These are phyloP conservation scores for Pollachius pollachius DNA, from an alignment of 2,113 vertebrate species.

Conservation along the genomic window DNA sequence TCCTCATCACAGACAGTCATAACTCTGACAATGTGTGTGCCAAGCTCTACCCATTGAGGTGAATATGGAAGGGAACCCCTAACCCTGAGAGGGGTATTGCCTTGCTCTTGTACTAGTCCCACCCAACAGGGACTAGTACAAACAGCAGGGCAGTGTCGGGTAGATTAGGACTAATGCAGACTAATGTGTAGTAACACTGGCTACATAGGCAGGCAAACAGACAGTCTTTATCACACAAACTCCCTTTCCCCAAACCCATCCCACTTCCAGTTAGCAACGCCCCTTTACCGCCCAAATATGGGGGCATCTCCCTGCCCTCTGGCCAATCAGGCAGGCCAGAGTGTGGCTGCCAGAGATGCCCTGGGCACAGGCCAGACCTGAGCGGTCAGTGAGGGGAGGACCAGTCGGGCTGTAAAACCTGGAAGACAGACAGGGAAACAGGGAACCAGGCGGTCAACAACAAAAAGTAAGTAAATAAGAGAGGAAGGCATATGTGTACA, in stretches of 20 bases:
- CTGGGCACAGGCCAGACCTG: conserved; percentile 51
- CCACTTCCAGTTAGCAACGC: conserved; percentile 20
- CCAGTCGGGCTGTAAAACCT: conserved; percentile 53
- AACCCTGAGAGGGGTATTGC: not conserved
- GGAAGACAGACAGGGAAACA: conserved; percentile 18
- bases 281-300: conserved; percentile 61
- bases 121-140: not conserved
- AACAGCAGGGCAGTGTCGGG: not conserved
- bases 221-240: conserved; percentile 28
- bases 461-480: not conserved
- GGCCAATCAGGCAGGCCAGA: conserved; percentile 59
- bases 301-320: conserved; percentile 57
- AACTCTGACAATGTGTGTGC: not conserved
- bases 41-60: not conserved
- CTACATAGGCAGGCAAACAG: conserved; percentile 14
- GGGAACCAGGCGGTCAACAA: not conserved
- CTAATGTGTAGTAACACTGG: not conserved
- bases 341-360: conserved; percentile 49
- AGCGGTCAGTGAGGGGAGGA: conserved; percentile 65
- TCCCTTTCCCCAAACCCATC: conserved; percentile 40
- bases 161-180: no score
- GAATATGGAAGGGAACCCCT: not conserved
- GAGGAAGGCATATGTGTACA: conserved; percentile 15
- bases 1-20: not conserved
- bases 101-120: not conserved